Base-by-base conservation (phyloP, 2,888 invertebrate genomes). In the Candidula unifasciata region DNA sequence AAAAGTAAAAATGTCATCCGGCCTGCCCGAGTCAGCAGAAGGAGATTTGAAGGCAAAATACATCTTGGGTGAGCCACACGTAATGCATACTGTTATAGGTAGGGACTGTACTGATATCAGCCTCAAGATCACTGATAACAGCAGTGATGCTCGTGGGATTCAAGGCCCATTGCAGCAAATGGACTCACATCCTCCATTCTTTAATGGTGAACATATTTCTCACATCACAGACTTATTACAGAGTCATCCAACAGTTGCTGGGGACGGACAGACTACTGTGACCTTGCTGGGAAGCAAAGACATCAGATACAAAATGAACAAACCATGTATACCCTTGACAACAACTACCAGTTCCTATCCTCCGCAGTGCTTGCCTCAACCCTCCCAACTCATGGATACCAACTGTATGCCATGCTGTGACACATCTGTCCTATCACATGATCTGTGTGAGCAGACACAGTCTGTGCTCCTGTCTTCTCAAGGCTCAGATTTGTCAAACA, bases 401-500 rank as follows among this genome's bases (percentile, higher is more conserved):
- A 64, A 78, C n/a, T n/a, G 64, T n/a, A 78, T 78, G 21, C 78
- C 60, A n/a, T 78, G 64, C n/a, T 37, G 35, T 35, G 78, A 78
- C 8, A 78, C n/a, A n/a, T 78, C 33, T 78, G 64, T 21, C 30
- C 8, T 64, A 35, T 64, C 78, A 78, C 64, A 64, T 64, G 78
- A n/a, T 37, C 64, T 78, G 33, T 35, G 24, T n/a, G 78, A 78
- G 37, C 78, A 78, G 64, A 64, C 64, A 35, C 78, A 78, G 18
- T 10, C 78, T 24, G 64, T 78, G n/a, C 37, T 78, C 13, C 64
- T 78, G 60, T 37, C 35, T 24, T 35, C 35, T 6, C 64, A 78
- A 78, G 30, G 78, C 35, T 27, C 78, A 78, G 78, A 78, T 64
- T 78, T 78, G 18, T 60, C 78, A 35, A 78, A 64, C n/a, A 33